These are phyloP conservation scores for Elachura formosa DNA, from an alignment of 2,113 vertebrate genomes.

Conservation along the genomic window DNA sequence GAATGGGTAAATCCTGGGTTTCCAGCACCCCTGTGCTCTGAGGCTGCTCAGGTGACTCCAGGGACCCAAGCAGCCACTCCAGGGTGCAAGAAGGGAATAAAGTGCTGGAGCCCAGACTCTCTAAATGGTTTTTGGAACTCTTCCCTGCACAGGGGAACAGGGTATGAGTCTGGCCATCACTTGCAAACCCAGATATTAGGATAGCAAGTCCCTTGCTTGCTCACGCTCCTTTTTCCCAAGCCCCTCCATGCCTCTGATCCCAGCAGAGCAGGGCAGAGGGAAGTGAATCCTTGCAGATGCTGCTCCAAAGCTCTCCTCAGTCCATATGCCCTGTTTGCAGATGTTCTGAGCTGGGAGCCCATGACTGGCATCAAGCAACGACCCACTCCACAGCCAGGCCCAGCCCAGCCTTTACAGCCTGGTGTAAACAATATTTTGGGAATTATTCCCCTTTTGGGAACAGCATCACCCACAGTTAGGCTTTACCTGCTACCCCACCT, in stretches of 20 bases:
- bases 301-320: not conserved
- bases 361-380: not conserved
- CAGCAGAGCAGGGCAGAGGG: not conserved
- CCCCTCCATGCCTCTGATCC: not conserved
- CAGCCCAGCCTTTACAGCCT: not conserved
- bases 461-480: not conserved
- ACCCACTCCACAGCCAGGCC: not conserved
- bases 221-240: fast-evolving
- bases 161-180: not conserved
- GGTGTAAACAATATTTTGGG: too few relatives aligned
- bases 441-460: not conserved
- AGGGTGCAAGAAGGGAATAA: not conserved
- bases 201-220: not conserved
- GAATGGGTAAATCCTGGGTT: not conserved
- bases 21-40: not conserved
- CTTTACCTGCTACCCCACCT: not conserved
- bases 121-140: not conserved
- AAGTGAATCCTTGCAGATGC: not conserved
- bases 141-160: not conserved
- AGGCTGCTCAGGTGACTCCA: not conserved
- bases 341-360: not conserved
- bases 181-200: not conserved
- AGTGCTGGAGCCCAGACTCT: not conserved
- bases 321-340: not conserved
- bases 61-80: not conserved